phyloP scores from a whole-genome alignment of 2,888 invertebrate genomes.

The Rhaphigaster nebulosa region DNA sequence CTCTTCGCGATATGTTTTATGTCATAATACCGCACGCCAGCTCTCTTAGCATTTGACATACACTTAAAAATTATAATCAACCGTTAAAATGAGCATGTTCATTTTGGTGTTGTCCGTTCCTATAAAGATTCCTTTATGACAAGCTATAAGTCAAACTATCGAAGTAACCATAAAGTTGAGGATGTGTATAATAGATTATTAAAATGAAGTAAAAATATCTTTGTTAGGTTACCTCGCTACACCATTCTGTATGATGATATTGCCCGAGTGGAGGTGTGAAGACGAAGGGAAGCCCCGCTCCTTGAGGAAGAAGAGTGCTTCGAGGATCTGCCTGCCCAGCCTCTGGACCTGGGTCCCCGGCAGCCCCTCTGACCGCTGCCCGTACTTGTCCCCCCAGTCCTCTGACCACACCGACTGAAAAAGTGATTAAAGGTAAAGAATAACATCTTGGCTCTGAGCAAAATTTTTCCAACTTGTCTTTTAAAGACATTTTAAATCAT shows the following conservation, averaged over 20 bases:
- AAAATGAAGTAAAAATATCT: background rate
- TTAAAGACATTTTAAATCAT: no score
- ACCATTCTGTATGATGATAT: slow-evolving; percentile 92
- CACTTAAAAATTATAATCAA: no score
- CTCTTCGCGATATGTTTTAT: no score
- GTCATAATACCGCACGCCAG: no score
- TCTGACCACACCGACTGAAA: slow-evolving; percentile 84
- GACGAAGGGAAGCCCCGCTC: slow-evolving; percentile 91
- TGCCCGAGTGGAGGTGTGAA: slow-evolving; percentile 89
- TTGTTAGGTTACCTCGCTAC: slow-evolving; percentile 79
- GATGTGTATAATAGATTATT: no score
- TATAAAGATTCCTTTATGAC: no score
- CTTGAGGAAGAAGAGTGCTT: slow-evolving; percentile 86
- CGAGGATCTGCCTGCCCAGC: slow-evolving; percentile 88
- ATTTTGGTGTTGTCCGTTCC: no score
- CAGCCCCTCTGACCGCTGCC: slow-evolving; percentile 77
- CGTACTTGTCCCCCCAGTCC: slow-evolving; percentile 83
- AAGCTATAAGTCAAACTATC: no score
- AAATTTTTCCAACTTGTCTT: no score
- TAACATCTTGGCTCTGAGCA: background rate
- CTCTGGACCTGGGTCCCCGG: slow-evolving; percentile 86
- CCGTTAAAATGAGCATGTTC: no score
- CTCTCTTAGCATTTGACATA: no score
- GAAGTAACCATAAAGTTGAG: no score
- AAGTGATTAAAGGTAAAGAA: slow-evolving; percentile 56